Evolutionary conservation across 2,888 invertebrate species (phyloP).

Genomic region (Corbicula japonica): DNA sequence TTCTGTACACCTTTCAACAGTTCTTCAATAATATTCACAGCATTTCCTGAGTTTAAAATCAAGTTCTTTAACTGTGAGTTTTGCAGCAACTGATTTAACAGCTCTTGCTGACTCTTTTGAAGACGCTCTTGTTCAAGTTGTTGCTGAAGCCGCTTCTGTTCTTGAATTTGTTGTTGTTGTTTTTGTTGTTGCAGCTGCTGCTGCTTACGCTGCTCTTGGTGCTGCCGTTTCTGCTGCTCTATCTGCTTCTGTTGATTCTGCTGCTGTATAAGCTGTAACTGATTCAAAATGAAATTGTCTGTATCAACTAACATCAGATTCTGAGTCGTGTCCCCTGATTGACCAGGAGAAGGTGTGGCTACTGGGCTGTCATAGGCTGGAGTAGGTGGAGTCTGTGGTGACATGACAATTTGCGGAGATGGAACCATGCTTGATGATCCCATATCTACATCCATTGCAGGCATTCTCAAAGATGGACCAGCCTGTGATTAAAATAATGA

Average conservation of each 20-base stretch:
- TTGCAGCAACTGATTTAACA: constrained; percentile 33
- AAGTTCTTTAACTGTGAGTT: constrained; percentile 40
- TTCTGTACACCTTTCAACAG: constrained; percentile 37
- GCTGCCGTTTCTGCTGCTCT: constrained; percentile 43
- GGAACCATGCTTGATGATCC: constrained; percentile 28
- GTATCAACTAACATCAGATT: constrained; percentile 56
- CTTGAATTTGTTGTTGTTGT: constrained; percentile 51
- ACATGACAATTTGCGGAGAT: constrained; percentile 35
- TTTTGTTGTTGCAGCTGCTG: constrained; percentile 51
- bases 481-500: constrained; percentile 28
- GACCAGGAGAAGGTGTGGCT: constrained; percentile 37
- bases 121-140: constrained; percentile 16
- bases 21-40: constrained; percentile 47
- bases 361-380: constrained; percentile 47
- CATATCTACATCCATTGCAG: constrained; percentile 55
- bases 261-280: constrained; percentile 57
- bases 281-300: constrained; percentile 60
- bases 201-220: constrained; percentile 41
- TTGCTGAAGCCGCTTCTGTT: constrained; percentile 35
- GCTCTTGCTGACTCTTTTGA: constrained; percentile 48
- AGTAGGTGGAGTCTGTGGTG: constrained; percentile 37
- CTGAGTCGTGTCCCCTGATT: constrained; percentile 9
- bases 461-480: constrained; percentile 20
- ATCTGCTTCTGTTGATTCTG: constrained; percentile 60
- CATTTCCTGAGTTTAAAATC: constrained; percentile 42